Percentiles rank a stretch among this genome's conserved stretches.
These are phyloP conservation scores for Thumatha senex DNA, from an alignment of 2,888 invertebrate species.

Conservation along the genomic window DNA sequence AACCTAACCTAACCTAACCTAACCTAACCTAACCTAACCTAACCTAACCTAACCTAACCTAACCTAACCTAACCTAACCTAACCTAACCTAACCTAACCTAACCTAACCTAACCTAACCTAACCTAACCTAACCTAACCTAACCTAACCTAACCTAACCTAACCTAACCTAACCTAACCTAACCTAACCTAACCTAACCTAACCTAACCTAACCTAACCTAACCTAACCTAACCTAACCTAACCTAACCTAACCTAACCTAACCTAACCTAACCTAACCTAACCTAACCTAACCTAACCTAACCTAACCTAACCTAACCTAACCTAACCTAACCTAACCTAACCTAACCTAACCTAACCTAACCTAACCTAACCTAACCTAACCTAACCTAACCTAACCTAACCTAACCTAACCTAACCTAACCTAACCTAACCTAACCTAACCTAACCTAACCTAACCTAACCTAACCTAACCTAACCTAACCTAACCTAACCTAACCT, in stretches of 20 bases:
- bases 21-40: slow-evolving; percentile 12
- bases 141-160: slow-evolving; percentile 5
- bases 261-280: no score
- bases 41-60: slow-evolving; percentile 17
- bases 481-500: no score
- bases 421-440: no score
- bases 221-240: slow-evolving; percentile 24
- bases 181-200: slow-evolving; percentile 30
- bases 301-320: no score
- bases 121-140: slow-evolving; percentile 16
- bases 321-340: no score
- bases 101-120: slow-evolving; percentile 14
- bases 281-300: no score
- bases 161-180: slow-evolving; percentile 28
- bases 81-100: slow-evolving; percentile 18
- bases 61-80: slow-evolving; percentile 3
- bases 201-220: slow-evolving; percentile 37
- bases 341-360: no score
- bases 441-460: no score
- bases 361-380: no score
- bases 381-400: no score
- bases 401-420: no score
- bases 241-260: slow-evolving; percentile 23
- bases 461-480: no score
- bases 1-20: slow-evolving; percentile 16